These are phyloP conservation scores for Sylvia borin DNA, from an alignment of 2,797 vertebrate genomes.

Conservation along the genomic window DNA sequence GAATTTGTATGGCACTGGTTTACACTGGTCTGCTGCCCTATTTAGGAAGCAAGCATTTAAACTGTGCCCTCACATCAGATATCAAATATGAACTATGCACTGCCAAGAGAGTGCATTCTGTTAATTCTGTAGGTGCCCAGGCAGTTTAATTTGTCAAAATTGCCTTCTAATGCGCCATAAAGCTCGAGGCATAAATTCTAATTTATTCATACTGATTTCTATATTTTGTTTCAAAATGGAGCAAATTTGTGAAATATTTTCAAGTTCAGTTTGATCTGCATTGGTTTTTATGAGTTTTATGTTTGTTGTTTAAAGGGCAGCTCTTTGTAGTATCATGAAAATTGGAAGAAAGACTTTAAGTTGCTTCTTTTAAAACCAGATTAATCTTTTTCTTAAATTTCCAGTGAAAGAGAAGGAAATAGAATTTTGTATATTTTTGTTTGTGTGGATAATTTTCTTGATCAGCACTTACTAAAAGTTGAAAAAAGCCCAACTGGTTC, in stretches of 20 bases:
- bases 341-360: constrained; percentile 24
- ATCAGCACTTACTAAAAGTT: constrained; percentile 2
- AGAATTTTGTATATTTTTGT: neutral
- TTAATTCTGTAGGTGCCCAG: neutral
- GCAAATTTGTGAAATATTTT: neutral
- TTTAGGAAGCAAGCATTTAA: neutral
- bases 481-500: neutral
- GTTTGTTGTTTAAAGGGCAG: neutral
- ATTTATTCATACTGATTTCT: neutral
- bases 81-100: neutral
- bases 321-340: neutral
- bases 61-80: neutral
- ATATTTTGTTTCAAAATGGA: neutral
- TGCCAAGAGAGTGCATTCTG: neutral
- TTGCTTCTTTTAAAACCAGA: neutral
- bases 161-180: neutral
- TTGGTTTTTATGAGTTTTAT: neutral
- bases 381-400: neutral
- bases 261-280: neutral
- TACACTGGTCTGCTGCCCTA: neutral
- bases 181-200: neutral
- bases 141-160: neutral
- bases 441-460: neutral
- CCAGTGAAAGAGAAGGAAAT: neutral
- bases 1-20: neutral